Evolutionary conservation across 2,888 invertebrate genomes (phyloP).

Genomic region (Bombylius discolor): DNA sequence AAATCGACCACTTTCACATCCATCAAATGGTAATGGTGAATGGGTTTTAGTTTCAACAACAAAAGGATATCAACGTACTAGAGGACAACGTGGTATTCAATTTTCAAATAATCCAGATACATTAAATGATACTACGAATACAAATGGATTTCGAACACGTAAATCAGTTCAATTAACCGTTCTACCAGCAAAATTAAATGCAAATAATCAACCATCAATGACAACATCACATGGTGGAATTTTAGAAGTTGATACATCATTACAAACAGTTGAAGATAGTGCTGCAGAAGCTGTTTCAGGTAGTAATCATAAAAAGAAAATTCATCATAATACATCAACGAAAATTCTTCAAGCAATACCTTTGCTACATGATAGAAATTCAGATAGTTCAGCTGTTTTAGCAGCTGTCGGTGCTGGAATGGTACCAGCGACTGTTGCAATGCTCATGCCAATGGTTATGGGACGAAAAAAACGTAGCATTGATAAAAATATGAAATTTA

Average conservation of each 20-base stretch:
- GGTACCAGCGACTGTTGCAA: constrained; percentile 68
- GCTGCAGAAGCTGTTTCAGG: constrained; percentile 20
- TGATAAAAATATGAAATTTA: too few relatives aligned
- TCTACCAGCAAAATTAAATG: constrained; percentile 47
- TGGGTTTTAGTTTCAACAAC: constrained; percentile 68
- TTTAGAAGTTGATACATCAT: constrained; percentile 59
- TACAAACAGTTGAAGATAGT: constrained; percentile 52
- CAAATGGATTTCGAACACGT: constrained; percentile 38
- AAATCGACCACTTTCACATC: constrained; percentile 43
- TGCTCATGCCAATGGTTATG: constrained; percentile 65
- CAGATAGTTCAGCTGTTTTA: constrained; percentile 16
- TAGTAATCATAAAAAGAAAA: not conserved
- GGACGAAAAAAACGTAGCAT: constrained; percentile 31
- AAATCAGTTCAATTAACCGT: constrained; percentile 54
- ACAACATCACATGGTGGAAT: constrained; percentile 59
- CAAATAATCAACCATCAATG: constrained; percentile 38
- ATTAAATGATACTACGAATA: constrained; percentile 6
- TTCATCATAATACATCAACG: constrained; percentile 3
- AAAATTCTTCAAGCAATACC: constrained; percentile 12
- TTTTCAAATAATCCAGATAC: constrained; percentile 14
- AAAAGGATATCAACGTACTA: constrained; percentile 50
- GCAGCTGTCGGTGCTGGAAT: constrained; percentile 53
- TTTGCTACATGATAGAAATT: constrained; percentile 3
- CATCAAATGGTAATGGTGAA: constrained; percentile 55
- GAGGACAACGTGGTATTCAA: constrained; percentile 34